phyloP scores from a whole-genome alignment of 2,113 vertebrate genomes.

The Brienomyrus longianalis region DNA sequence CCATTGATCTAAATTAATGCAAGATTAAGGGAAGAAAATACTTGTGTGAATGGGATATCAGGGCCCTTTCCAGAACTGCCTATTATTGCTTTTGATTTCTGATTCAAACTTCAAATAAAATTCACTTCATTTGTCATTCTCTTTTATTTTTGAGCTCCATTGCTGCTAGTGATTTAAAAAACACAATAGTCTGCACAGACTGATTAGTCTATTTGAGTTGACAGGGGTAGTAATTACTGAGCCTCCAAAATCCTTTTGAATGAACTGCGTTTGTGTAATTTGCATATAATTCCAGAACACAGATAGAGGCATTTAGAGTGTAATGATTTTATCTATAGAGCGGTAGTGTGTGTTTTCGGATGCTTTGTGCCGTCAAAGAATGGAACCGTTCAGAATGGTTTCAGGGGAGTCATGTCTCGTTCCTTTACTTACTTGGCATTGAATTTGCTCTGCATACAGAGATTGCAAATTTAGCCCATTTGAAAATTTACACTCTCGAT shows the following conservation, averaged over 20 bases:
- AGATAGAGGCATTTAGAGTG: background rate
- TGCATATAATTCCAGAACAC: background rate
- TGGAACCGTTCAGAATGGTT: background rate
- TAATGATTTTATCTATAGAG: background rate
- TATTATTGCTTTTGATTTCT: background rate
- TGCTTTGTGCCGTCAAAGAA: background rate
- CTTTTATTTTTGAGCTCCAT: background rate
- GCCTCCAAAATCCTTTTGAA: background rate
- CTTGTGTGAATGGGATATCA: background rate
- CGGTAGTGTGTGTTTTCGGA: background rate
- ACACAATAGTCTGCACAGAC: background rate
- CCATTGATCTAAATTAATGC: background rate
- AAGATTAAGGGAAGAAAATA: background rate
- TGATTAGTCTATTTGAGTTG: background rate
- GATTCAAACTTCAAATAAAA: conserved; percentile 1
- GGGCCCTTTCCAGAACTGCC: background rate
- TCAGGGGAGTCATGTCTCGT: background rate
- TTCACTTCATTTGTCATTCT: background rate
- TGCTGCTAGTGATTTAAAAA: background rate
- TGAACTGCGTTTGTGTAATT: background rate
- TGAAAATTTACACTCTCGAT: background rate
- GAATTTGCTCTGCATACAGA: background rate
- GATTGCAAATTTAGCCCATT: background rate
- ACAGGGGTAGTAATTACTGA: background rate
- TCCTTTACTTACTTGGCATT: background rate